Conservation (phyloP, 2,888 invertebrate species). For the Megaustenia siamemsis region DNA sequence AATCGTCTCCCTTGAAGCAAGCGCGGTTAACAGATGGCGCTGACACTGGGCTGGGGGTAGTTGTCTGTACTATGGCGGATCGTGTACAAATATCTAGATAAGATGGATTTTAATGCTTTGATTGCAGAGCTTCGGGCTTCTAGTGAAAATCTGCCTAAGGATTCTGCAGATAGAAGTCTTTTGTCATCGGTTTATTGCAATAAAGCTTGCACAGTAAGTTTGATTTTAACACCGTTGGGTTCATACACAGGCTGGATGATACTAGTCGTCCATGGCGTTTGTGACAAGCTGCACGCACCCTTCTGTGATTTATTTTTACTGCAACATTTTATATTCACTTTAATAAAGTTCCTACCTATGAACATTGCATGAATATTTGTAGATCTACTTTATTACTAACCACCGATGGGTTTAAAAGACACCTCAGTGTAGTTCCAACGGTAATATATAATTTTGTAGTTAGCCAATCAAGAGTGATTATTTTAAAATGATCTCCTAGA, state of each 20-base stretch:
- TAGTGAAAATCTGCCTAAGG: slow-evolving; percentile 38
- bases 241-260: neutral
- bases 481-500: no score
- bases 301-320: slow-evolving; percentile 6
- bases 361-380: neutral
- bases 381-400: neutral
- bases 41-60: slow-evolving; percentile 30
- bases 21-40: slow-evolving; percentile 54
- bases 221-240: neutral
- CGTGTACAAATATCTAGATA: slow-evolving; percentile 13
- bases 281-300: slow-evolving; percentile 49
- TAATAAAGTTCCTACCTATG: neutral
- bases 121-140: slow-evolving; percentile 48
- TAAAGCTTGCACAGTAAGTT: slow-evolving; percentile 53
- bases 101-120: slow-evolving; percentile 50
- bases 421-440: neutral
- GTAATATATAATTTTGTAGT: neutral
- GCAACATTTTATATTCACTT: neutral
- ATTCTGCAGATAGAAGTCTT: slow-evolving; percentile 46
- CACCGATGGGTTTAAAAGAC: neutral
- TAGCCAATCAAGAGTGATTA: neutral
- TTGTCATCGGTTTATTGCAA: slow-evolving; percentile 50
- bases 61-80: slow-evolving; percentile 49
- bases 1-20: slow-evolving; percentile 35
- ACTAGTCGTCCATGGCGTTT: slow-evolving; percentile 46